These are phyloP conservation scores for Ciconia nigra DNA, from an alignment of 2,797 vertebrate species.

Conservation along the genomic window DNA sequence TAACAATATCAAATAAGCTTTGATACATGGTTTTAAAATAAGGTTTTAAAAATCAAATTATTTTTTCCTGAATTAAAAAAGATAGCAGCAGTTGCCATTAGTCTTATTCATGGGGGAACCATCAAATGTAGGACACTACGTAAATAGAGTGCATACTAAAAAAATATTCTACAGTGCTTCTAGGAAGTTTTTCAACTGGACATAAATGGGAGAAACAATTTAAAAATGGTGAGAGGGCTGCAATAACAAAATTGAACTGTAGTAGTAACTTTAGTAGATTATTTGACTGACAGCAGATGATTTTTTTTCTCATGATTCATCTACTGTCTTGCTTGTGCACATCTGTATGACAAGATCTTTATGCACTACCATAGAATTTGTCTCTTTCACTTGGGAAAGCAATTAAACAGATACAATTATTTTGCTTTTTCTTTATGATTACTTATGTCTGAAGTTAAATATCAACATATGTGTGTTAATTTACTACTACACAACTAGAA, in stretches of 20 bases:
- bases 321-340: neutral
- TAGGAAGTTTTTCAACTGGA: neutral
- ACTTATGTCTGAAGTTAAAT: neutral
- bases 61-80: neutral
- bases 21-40: neutral
- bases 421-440: neutral
- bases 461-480: neutral
- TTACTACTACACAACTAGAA: neutral
- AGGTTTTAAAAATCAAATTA: neutral
- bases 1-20: neutral
- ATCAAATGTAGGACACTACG: neutral
- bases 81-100: fast-evolving
- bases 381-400: neutral
- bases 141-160: neutral
- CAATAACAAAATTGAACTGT: neutral
- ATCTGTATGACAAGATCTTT: neutral
- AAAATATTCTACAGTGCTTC: neutral
- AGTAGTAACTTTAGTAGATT: neutral
- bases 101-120: neutral
- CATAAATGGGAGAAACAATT: neutral
- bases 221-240: neutral
- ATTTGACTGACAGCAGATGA: neutral
- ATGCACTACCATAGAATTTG: fast-evolving
- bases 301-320: neutral
- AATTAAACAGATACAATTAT: neutral